Percentiles rank a stretch among this genome's conserved stretches.
Conservation (phyloP, 2,888 invertebrate genomes). For the Notodonta dromedarius region DNA sequence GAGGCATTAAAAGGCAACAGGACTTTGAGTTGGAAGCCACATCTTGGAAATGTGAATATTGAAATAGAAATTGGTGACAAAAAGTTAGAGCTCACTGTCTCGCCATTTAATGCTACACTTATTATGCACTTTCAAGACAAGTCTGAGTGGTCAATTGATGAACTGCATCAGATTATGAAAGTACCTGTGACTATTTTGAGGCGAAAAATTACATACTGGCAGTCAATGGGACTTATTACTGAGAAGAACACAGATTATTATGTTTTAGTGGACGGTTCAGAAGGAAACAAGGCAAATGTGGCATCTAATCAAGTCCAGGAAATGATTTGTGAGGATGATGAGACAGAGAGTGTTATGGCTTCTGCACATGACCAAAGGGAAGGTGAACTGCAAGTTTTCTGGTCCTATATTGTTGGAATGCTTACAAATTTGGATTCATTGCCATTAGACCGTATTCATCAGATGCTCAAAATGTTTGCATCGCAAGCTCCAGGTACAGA, state of each 20-base stretch:
- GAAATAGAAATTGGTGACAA: conserved; percentile 94
- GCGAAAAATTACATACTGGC: conserved; percentile 96
- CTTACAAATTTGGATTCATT: conserved; percentile 96
- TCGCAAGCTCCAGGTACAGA: conserved; percentile 96
- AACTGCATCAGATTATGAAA: conserved; percentile 92
- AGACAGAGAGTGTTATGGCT: conserved; percentile 96
- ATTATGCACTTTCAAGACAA: conserved; percentile 96
- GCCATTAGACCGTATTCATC: conserved; percentile 96
- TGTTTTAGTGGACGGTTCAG: conserved; percentile 87
- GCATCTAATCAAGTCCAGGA: conserved; percentile 83
- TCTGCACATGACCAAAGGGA: conserved; percentile 97
- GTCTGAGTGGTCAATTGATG: conserved; percentile 93
- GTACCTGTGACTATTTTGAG: conserved; percentile 94
- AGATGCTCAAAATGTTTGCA: conserved; percentile 98
- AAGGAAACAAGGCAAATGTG: conserved; percentile 82
- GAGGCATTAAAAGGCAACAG: conserved; percentile 96
- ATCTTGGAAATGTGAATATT: conserved; percentile 95
- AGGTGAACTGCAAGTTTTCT: conserved; percentile 96
- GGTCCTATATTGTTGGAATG: conserved; percentile 99
- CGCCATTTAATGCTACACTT: conserved; percentile 97
- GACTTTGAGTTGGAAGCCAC: conserved; percentile 96
- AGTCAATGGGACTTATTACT: conserved; percentile 93
- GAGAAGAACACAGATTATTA: conserved; percentile 91
- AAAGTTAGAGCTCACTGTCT: conserved; percentile 91
- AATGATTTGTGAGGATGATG: conserved; percentile 94